Base-by-base conservation (phyloP, 2,797 vertebrate species). In the Heterohyrax brucei region DNA sequence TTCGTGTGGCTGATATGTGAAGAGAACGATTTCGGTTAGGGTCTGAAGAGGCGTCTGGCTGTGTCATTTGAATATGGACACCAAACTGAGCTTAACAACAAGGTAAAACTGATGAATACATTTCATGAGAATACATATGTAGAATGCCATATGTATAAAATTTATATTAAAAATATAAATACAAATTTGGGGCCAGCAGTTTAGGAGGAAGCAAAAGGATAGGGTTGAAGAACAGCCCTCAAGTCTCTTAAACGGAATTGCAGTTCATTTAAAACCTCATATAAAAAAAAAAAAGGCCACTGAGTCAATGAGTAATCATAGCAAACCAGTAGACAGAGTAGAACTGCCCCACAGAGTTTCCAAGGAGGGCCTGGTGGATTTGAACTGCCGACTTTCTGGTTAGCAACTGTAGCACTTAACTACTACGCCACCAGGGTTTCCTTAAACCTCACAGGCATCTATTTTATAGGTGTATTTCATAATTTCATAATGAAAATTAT, bases 381-480 rank as follows among this genome's bases (percentile, higher is more conserved):
- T 39, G 39, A 39, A 39, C 39, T 39, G 39, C 39, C 39, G 39
- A 39, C 39, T 39, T 39, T 39, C 3, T 39, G 39, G 39, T 39
- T 39, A 39, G 39, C 39, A 39, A 39, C 39, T 39, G 39, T 39
- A 39, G 39, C 39, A 39, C 39, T 39, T 39, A 39, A 39, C 39
- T 39, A 39, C 39, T 39, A 39, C 39, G 39, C 39, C 39, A 39
- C 39, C 3, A 39, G 39, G 39, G 39, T 39, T 39, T 39, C 39
- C 39, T 39, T 39, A 39, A 39, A 39, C 39, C 39, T 93, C 50
- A 21, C 53, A 44, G 18, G 13, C 33, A 24, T 53, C 66, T 82
- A 87, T 82, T 89, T 87, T 24, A 82, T 24, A 66, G 59, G n/a
- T 84, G 66, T 28, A 48, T 73, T 96, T 94, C 66, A 81, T 66